Evolutionary conservation across 1,140 invertebrate genomes (phyloP).

Genomic region (Musca vetustissima): DNA sequence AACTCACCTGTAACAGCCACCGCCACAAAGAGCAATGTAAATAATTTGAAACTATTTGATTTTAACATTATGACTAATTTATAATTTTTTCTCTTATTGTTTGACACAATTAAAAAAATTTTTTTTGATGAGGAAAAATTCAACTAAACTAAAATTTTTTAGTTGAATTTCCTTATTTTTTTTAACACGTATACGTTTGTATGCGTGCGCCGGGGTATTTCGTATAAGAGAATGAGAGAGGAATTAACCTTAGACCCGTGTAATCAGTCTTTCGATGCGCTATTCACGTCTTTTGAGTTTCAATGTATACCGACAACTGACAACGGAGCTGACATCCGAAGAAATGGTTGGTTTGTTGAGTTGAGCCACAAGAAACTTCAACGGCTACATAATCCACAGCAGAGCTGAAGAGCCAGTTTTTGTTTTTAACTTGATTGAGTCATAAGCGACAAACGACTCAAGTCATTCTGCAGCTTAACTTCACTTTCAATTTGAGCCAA

Average conservation of each 20-base stretch:
- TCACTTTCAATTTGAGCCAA: too few relatives aligned
- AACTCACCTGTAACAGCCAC: constrained; percentile 6
- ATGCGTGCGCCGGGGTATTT: not conserved
- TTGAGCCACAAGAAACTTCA: too few relatives aligned
- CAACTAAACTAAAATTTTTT: constrained; percentile 1
- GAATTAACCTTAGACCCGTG: not conserved
- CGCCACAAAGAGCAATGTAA: constrained; percentile 8
- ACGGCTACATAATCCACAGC: too few relatives aligned
- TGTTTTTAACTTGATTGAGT: too few relatives aligned
- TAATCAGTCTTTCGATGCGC: constrained; percentile 17
- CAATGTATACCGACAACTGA: constrained; percentile 18
- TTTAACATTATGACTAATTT: constrained; percentile 17
- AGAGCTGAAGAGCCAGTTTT: too few relatives aligned
- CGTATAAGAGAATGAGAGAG: not conserved
- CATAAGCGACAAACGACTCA: too few relatives aligned
- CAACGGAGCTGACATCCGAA: not conserved
- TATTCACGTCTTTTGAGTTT: constrained; percentile 8
- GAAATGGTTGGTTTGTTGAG: not conserved
- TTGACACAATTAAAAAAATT: too few relatives aligned
- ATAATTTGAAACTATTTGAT: constrained; percentile 9
- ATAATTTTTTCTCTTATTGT: not conserved
- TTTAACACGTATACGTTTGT: not conserved
- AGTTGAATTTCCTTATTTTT: constrained; percentile 21
- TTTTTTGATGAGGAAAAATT: constrained; percentile 7
- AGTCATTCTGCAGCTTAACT: too few relatives aligned